phyloP scores from a whole-genome alignment of 2,888 invertebrate species.

The Apodemia zela region DNA sequence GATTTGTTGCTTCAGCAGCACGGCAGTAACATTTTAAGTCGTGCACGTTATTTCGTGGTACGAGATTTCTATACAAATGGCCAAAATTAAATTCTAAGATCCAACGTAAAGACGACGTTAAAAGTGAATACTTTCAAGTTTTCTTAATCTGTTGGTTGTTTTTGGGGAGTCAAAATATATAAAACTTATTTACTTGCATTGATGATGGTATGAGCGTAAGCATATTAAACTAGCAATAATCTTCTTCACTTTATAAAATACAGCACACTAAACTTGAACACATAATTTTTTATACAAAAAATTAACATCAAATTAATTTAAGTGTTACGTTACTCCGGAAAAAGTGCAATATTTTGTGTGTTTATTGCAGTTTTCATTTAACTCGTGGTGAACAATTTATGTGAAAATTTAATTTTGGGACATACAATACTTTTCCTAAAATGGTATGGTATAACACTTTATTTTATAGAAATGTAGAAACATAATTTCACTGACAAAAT shows the following conservation, averaged over 20 bases:
- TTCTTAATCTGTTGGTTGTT: conserved; percentile 53
- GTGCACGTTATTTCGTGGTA: neutral
- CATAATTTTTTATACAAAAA: conserved; percentile 1
- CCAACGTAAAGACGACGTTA: conserved; percentile 76
- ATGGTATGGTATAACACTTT: conserved; percentile 15
- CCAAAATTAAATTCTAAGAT: conserved; percentile 74
- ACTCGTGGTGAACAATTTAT: conserved; percentile 18
- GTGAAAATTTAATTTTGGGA: conserved; percentile 19
- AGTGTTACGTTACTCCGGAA: neutral
- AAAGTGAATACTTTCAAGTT: conserved; percentile 56
- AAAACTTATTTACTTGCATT: neutral
- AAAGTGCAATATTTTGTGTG: conserved; percentile 10
- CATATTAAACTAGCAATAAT: conserved; percentile 5
- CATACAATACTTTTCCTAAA: neutral
- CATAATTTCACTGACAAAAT: neutral
- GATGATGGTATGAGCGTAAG: conserved; percentile 14
- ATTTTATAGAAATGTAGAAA: conserved; percentile 7
- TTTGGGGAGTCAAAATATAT: conserved; percentile 27
- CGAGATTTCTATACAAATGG: conserved; percentile 53
- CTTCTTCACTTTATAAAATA: neutral
- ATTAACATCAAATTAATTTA: neutral
- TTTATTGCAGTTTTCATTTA: conserved; percentile 10
- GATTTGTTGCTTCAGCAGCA: conserved; percentile 34
- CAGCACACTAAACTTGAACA: conserved; percentile 9
- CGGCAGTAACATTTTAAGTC: neutral